phyloP scores from a whole-genome alignment of 2,888 invertebrate genomes.

The Nomada goodeniana region DNA sequence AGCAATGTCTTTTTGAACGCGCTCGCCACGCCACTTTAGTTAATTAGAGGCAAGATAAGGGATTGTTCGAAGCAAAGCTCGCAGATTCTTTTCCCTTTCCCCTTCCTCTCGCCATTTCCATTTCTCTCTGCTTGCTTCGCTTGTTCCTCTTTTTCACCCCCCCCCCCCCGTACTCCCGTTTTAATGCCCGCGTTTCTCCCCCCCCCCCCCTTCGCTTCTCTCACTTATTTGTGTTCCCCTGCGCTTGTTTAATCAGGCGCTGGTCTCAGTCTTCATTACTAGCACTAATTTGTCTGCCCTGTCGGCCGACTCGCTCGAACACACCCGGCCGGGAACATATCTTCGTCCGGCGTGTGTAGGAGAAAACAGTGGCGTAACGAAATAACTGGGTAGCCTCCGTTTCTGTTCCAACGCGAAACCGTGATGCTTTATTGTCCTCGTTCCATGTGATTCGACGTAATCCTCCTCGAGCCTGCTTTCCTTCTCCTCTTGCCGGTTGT shows the following conservation, averaged over 20 bases:
- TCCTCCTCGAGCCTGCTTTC: constrained; percentile 29
- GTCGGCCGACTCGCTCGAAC: constrained; percentile 76
- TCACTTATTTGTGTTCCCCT: constrained; percentile 77
- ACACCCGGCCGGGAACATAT: constrained; percentile 32
- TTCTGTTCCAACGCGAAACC: constrained; percentile 41
- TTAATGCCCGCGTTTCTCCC: constrained; percentile 17
- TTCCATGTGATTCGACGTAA: constrained; percentile 39
- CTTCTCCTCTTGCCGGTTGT: neutral
- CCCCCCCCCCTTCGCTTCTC: constrained; percentile 34
- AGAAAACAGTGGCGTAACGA: constrained; percentile 55
- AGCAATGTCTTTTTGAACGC: constrained; percentile 59
- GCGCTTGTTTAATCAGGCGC: constrained; percentile 83
- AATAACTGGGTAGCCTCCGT: constrained; percentile 40
- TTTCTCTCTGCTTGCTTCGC: constrained; percentile 19
- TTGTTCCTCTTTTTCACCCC: constrained; percentile 10
- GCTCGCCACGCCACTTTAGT: constrained; percentile 71
- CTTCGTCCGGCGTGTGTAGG: constrained; percentile 27
- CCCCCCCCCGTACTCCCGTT: neutral
- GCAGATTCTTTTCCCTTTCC: constrained; percentile 62
- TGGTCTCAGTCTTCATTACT: constrained; percentile 82
- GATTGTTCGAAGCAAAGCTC: constrained; percentile 59
- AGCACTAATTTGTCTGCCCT: constrained; percentile 81
- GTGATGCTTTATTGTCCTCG: constrained; percentile 31
- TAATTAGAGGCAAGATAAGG: constrained; percentile 77
- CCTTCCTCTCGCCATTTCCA: constrained; percentile 34